phyloP scores from a whole-genome alignment of 2,888 invertebrate species.

The Chelonus formosanus region DNA sequence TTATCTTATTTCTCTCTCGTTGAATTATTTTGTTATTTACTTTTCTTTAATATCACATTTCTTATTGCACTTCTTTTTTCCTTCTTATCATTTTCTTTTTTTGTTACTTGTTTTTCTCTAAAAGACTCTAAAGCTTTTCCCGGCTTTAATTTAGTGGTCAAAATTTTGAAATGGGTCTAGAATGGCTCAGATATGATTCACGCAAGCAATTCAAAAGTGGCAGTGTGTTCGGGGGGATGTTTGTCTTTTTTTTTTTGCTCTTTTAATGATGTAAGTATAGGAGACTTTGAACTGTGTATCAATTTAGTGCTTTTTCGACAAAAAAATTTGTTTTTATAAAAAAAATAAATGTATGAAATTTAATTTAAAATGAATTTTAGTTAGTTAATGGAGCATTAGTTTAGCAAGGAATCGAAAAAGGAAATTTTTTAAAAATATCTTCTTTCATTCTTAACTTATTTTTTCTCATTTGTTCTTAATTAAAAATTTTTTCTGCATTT shows the following conservation, averaged over 20 bases:
- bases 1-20: constrained; percentile 33
- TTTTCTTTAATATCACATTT: constrained; percentile 5
- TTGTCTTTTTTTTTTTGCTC: too few relatives aligned
- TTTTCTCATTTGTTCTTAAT: too few relatives aligned
- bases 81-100: constrained; percentile 21
- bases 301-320: too few relatives aligned
- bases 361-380: not conserved
- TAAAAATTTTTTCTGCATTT: too few relatives aligned
- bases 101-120: constrained; percentile 23
- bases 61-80: constrained; percentile 31
- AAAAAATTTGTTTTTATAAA: too few relatives aligned
- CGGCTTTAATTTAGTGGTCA: constrained; percentile 61
- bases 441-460: too few relatives aligned
- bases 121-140: constrained; percentile 61
- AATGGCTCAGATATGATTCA: constrained; percentile 72
- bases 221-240: constrained; percentile 62
- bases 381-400: constrained; percentile 5
- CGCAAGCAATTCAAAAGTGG: constrained; percentile 70
- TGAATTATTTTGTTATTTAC: constrained; percentile 30
- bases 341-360: not conserved
- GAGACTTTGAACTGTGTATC: too few relatives aligned
- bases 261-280: too few relatives aligned
- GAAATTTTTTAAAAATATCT: not conserved
- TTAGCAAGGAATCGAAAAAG: not conserved
- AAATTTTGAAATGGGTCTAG: constrained; percentile 61